Conservation (phyloP, 1,140 invertebrate genomes). For the Drosophila watanabei region DNA sequence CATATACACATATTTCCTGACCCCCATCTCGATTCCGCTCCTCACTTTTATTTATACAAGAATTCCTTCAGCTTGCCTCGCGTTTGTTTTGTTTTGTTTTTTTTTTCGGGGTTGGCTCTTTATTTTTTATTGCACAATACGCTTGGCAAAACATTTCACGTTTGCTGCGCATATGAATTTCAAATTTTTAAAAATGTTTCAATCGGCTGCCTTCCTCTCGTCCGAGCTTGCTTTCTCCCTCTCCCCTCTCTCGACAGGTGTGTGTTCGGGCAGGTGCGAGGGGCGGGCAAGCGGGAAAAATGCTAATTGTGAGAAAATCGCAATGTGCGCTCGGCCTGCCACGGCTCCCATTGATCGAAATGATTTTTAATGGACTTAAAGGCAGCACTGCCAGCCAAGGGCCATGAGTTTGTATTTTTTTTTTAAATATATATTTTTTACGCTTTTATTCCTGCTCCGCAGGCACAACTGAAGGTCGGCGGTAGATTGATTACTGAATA, state of each 20-base stretch:
- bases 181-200: slow-evolving; percentile 84
- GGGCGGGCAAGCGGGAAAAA: slow-evolving; percentile 41
- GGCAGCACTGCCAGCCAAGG: slow-evolving; percentile 47
- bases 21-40: slow-evolving; percentile 19
- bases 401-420: slow-evolving; percentile 62
- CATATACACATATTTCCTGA: slow-evolving; percentile 56
- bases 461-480: slow-evolving; percentile 26
- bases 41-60: slow-evolving; percentile 61
- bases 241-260: slow-evolving; percentile 14
- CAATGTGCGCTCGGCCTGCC: slow-evolving; percentile 58
- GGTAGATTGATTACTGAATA: slow-evolving; percentile 49
- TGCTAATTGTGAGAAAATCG: slow-evolving; percentile 84
- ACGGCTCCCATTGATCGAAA: slow-evolving; percentile 67
- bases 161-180: slow-evolving; percentile 84
- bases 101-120: slow-evolving; percentile 35
- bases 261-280: slow-evolving; percentile 15
- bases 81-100: slow-evolving; percentile 46
- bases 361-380: slow-evolving; percentile 83
- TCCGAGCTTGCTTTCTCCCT: neutral
- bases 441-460: slow-evolving; percentile 17
- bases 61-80: slow-evolving; percentile 40
- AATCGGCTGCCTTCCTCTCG: slow-evolving; percentile 56
- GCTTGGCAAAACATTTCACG: slow-evolving; percentile 82
- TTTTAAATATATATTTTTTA: slow-evolving; percentile 25
- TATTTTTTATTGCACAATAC: slow-evolving; percentile 83